A percentile compares a stretch with the other conserved stretches of the same genome.
These are phyloP conservation scores for Nansenia antarctica DNA, from an alignment of 2,113 vertebrate genomes.

Conservation along the genomic window DNA sequence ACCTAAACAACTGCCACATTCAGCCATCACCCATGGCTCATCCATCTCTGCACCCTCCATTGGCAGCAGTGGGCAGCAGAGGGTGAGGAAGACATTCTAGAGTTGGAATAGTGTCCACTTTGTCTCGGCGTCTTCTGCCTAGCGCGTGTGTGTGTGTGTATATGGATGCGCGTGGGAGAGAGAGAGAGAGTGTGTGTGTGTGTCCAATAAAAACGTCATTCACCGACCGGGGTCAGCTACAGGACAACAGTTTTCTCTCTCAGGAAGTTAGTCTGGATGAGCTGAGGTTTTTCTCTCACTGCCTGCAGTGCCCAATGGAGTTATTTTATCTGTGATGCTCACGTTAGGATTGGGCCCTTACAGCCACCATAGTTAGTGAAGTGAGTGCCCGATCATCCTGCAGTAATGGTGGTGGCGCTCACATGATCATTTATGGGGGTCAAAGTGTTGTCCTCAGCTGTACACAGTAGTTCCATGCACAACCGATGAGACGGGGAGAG, in stretches of 20 bases:
- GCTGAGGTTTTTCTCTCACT: neutral
- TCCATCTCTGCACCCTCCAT: neutral
- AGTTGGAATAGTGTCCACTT: neutral
- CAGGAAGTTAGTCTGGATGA: neutral
- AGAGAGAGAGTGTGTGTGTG: neutral
- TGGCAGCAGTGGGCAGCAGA: neutral
- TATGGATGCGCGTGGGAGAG: too few species aligned
- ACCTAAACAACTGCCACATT: neutral
- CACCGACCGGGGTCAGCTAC: neutral
- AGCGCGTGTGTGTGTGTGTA: neutral
- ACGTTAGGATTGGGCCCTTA: neutral
- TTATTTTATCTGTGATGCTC: neutral
- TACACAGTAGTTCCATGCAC: neutral
- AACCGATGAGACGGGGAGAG: neutral
- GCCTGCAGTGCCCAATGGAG: neutral
- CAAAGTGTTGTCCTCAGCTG: neutral
- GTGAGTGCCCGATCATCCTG: neutral
- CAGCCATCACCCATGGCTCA: neutral
- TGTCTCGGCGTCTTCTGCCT: neutral
- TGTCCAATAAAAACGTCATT: neutral
- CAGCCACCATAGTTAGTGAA: neutral
- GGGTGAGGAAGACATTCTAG: neutral
- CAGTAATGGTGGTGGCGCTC: neutral
- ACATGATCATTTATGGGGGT: neutral
- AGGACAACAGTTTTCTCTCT: neutral